phyloP scores from a whole-genome alignment of 2,888 invertebrate genomes.

The Brenthis ino region DNA sequence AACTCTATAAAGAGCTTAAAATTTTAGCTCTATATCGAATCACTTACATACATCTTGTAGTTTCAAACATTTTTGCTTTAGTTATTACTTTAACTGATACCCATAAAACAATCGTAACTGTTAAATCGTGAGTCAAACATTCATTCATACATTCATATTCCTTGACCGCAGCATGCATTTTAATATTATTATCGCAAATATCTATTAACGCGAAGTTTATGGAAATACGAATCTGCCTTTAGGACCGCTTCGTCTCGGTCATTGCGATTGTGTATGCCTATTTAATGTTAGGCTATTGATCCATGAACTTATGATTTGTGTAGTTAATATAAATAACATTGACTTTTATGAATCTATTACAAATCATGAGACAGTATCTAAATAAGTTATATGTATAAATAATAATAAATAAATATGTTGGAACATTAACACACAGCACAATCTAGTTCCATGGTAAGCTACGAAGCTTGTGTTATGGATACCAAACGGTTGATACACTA shows the following conservation, averaged over 20 bases:
- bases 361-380: too few species aligned
- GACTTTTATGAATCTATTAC: background rate
- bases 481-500: too few species aligned
- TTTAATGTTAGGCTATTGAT: conserved; percentile 20
- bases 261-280: conserved; percentile 26
- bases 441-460: too few species aligned
- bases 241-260: conserved; percentile 19
- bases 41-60: too few species aligned
- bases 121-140: conserved; percentile 37
- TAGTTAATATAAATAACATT: background rate
- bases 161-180: conserved; percentile 28
- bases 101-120: conserved; percentile 28
- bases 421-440: too few species aligned
- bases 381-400: too few species aligned
- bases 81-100: background rate
- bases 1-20: too few species aligned
- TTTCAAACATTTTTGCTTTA: too few species aligned
- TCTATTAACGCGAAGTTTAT: conserved; percentile 30
- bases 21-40: too few species aligned
- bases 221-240: conserved; percentile 27
- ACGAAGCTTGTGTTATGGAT: too few species aligned
- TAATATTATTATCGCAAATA: conserved; percentile 35
- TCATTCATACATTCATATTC: conserved; percentile 44
- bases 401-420: too few species aligned
- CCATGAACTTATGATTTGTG: conserved; percentile 14